Percentiles rank a stretch among this genome's conserved stretches.
Evolutionary conservation across 2,888 invertebrate genomes (phyloP).

Genomic region (Rhorus exstirpatorius): DNA sequence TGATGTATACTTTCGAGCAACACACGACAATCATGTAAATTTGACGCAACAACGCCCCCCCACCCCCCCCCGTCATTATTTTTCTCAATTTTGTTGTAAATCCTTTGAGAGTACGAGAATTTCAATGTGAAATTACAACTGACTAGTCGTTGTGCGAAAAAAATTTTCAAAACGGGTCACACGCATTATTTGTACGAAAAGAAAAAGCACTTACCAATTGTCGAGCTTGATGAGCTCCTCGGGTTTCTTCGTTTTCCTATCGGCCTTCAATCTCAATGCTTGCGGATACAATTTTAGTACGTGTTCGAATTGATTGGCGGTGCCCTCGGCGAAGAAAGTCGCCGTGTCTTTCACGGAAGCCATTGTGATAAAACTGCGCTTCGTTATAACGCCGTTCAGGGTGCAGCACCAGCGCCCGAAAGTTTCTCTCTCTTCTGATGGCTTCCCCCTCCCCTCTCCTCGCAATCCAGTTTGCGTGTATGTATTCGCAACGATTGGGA

Average conservation of each 20-base stretch:
- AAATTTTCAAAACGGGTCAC: too few species aligned
- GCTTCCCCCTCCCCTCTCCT: conserved; percentile 13
- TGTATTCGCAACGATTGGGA: conserved; percentile 45
- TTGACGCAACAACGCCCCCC: too few species aligned
- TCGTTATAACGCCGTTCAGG: conserved; percentile 76
- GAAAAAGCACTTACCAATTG: conserved; percentile 93
- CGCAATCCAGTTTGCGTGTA: conserved; percentile 1
- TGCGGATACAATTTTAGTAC: conserved; percentile 96
- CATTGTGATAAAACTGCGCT: conserved; percentile 88
- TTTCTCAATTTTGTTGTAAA: too few species aligned
- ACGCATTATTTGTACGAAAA: too few species aligned
- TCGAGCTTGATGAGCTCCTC: conserved; percentile 98
- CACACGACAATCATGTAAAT: background rate
- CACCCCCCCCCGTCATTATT: too few species aligned
- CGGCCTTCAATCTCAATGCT: conserved; percentile 96
- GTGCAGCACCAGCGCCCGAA: conserved; percentile 74
- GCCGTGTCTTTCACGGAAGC: conserved; percentile 96
- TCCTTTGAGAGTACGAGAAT: too few species aligned
- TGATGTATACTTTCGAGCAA: conserved; percentile 42
- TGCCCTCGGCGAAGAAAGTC: conserved; percentile 97
- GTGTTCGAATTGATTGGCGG: conserved; percentile 94
- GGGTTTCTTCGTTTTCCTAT: conserved; percentile 96
- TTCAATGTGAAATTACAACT: too few species aligned
- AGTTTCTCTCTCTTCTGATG: conserved; percentile 18
- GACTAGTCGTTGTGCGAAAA: conserved; percentile 7